Evolutionary conservation across 2,888 invertebrate genomes (phyloP).

Genomic region (Apotomis betuletana): DNA sequence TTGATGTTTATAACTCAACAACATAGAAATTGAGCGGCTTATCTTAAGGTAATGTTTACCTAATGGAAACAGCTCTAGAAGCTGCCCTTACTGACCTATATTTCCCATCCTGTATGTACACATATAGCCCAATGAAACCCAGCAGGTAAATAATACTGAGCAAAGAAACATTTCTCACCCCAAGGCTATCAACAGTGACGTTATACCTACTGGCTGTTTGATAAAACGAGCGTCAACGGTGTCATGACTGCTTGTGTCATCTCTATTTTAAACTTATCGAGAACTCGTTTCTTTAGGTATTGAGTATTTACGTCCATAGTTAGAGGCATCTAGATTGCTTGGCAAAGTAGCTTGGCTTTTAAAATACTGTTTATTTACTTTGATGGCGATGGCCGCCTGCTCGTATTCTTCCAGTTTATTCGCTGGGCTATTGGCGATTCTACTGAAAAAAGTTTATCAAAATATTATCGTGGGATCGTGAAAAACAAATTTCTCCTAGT

Average conservation of each 20-base stretch:
- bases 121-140: neutral
- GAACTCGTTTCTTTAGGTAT: slow-evolving; percentile 28
- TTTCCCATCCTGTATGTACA: too few relatives aligned
- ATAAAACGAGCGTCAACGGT: slow-evolving; percentile 31
- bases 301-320: slow-evolving; percentile 11
- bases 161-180: neutral
- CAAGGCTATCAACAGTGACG: slow-evolving; percentile 5
- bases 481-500: too few relatives aligned
- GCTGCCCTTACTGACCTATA: too few relatives aligned
- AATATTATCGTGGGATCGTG: too few relatives aligned
- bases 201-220: slow-evolving; percentile 20
- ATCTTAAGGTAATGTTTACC: too few relatives aligned
- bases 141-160: neutral
- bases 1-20: too few relatives aligned
- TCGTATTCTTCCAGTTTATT: too few relatives aligned
- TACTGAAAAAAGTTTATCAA: too few relatives aligned
- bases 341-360: slow-evolving; percentile 5
- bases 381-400: neutral
- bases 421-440: too few relatives aligned
- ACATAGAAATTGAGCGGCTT: too few relatives aligned
- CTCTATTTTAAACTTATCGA: slow-evolving; percentile 37
- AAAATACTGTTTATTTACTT: slow-evolving; percentile 9
- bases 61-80: too few relatives aligned
- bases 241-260: slow-evolving; percentile 31
- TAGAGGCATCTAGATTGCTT: slow-evolving; percentile 24